phyloP scores from a whole-genome alignment of 2,888 invertebrate genomes.

The Watsonalla cultraria region DNA sequence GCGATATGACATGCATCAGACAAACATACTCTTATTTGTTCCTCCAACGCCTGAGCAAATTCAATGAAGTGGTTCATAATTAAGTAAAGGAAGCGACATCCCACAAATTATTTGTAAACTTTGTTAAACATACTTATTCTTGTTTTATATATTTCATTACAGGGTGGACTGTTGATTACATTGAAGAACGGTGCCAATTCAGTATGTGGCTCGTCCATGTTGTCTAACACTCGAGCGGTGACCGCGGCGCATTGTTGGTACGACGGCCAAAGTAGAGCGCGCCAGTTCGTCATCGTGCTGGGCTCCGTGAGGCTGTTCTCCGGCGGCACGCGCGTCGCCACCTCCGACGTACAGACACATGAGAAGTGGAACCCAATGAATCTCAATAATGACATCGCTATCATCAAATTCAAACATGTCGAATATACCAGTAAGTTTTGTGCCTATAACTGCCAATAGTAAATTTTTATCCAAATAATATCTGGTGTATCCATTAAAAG shows the following conservation, averaged over 20 bases:
- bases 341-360: conserved; percentile 27
- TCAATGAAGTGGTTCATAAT: no score
- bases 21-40: no score
- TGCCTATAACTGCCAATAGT: background rate
- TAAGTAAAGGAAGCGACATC: no score
- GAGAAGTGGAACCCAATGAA: conserved; percentile 20
- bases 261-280: conserved; percentile 31
- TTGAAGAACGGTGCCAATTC: conserved; percentile 28
- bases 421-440: conserved; percentile 22
- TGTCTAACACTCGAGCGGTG: conserved; percentile 27
- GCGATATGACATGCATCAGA: no score
- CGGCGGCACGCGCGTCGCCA: conserved; percentile 28
- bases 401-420: conserved; percentile 21
- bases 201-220: conserved; percentile 32
- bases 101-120: no score
- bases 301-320: conserved; percentile 31
- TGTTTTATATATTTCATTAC: background rate
- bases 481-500: no score
- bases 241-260: conserved; percentile 45
- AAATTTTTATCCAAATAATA: conserved; percentile 1
- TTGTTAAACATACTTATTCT: no score
- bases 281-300: conserved; percentile 37
- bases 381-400: conserved; percentile 30
- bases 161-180: conserved; percentile 32
- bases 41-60: no score